phyloP scores from a whole-genome alignment of 2,888 invertebrate genomes.

The Stegana nigrithorax region DNA sequence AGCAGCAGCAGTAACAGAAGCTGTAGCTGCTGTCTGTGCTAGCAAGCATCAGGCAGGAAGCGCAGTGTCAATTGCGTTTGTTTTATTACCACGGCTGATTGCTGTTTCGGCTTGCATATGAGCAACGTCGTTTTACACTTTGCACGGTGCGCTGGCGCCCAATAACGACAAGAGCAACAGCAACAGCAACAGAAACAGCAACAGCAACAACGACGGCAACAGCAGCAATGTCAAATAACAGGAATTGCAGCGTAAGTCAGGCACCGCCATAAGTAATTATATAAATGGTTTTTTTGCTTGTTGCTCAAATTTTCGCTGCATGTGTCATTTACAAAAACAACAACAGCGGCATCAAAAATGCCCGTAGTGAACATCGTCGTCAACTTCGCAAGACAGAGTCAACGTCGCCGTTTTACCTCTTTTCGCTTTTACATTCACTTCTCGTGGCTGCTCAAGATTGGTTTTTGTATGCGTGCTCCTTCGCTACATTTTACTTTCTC shows the following conservation, averaged over 20 bases:
- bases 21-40: too few relatives aligned
- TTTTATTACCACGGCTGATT: conserved; percentile 2
- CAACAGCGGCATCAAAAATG: conserved; percentile 15
- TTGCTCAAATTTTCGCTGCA: conserved; percentile 59
- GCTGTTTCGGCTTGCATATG: neutral
- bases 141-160: too few relatives aligned
- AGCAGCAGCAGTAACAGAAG: too few relatives aligned
- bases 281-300: conserved; percentile 57
- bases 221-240: neutral
- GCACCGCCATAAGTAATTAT: conserved; percentile 57
- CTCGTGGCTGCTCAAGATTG: neutral
- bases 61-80: neutral
- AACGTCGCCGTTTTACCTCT: too few relatives aligned
- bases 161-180: neutral
- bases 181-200: neutral
- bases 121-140: conserved; percentile 8
- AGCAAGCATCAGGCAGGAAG: neutral
- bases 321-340: conserved; percentile 27
- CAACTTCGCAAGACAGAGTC: neutral
- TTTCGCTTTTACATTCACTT: neutral
- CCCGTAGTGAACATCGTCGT: neutral
- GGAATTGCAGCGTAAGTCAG: conserved; percentile 41
- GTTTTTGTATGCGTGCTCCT: neutral
- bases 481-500: neutral
- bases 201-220: neutral